Base-by-base conservation (phyloP, 2,113 vertebrate genomes). In the Malaclemys terrapin region DNA sequence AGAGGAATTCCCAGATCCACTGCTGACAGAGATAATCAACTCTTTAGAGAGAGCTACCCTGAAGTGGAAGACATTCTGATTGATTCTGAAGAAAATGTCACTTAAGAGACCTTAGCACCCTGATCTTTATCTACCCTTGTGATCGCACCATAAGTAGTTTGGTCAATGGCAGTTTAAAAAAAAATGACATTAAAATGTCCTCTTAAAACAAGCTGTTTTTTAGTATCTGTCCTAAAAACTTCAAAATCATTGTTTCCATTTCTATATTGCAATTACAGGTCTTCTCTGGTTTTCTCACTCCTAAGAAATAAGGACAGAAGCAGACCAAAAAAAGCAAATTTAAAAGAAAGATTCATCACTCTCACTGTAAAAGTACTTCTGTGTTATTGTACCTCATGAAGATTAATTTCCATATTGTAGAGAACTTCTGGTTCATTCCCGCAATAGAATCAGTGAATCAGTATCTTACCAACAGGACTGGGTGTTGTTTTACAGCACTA, bases 401-500 rank as follows among this genome's bases (percentile, higher is more conserved):
- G 25, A 87, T 95, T 93, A 69, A 83, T 85, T 80, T 38, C 78
- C 45, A 22, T 25, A 57, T 42, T 76, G 31, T 47, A 82, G 3
- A 85, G 14, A 94, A 87, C 35, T 10, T 1, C 31, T 65, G 3
- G 76, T 25, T 83, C 92, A 87, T 25, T 47, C 82, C 89, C 91
- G 62, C 86, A 85, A 91, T 22, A 96, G 65, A 83, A 83, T 72
- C 12, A 93, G 8, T 78, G 62, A 94, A 38, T 84, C 83, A 89
- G 31, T 42, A 56, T 49, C 92, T 95, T 90, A 25, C 82, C 57
- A 85, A 14, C 45, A 31, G 24, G 50, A 20, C 6, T 89, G 17
- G 31, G 88, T 59, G 88, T 10, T 56, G 5, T 5, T 7, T 49
- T 69, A 65, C 84, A 57, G 45, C 88, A 65, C 42, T 5, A 78